Evolutionary conservation across 2,888 invertebrate genomes (phyloP).

Genomic region (Frankliniella fusca): DNA sequence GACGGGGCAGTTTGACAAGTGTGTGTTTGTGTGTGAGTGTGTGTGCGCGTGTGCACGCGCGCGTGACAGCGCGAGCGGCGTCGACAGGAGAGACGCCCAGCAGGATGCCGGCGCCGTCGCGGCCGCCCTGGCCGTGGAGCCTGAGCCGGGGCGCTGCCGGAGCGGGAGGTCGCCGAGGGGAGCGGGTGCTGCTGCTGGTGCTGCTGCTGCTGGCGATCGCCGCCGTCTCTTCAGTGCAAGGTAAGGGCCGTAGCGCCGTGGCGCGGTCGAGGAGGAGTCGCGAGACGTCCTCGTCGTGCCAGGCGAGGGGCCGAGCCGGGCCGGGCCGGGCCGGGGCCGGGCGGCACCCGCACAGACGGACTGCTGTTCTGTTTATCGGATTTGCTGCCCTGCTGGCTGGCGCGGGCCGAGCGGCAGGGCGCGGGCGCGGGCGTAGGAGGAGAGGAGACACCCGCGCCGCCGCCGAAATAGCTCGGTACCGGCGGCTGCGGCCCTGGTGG

Average conservation of each 20-base stretch:
- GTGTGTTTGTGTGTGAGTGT: not conserved
- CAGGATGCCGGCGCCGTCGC: not conserved
- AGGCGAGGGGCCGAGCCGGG: not conserved
- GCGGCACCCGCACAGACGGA: too few species aligned
- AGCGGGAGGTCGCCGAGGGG: too few species aligned
- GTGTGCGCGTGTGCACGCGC: not conserved
- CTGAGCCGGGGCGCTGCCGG: not conserved
- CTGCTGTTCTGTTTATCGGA: too few species aligned
- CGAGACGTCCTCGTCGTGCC: not conserved
- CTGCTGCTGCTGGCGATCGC: not conserved
- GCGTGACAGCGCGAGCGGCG: too few species aligned
- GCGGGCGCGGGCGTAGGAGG: too few species aligned
- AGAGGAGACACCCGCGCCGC: too few species aligned
- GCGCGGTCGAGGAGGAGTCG: too few species aligned
- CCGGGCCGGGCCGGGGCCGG: too few species aligned
- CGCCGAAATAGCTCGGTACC: too few species aligned
- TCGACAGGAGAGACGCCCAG: not conserved
- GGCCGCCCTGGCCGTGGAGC: constrained; percentile 5
- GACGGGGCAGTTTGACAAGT: not conserved
- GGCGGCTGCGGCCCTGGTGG: too few species aligned
- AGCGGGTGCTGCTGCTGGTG: not conserved
- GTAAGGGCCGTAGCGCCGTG: not conserved
- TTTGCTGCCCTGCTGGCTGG: too few species aligned
- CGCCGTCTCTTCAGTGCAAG: not conserved
- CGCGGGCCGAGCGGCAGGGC: too few species aligned